phyloP scores from a whole-genome alignment of 2,113 vertebrate genomes.

The Sinocyclocheilus rhinocerous region DNA sequence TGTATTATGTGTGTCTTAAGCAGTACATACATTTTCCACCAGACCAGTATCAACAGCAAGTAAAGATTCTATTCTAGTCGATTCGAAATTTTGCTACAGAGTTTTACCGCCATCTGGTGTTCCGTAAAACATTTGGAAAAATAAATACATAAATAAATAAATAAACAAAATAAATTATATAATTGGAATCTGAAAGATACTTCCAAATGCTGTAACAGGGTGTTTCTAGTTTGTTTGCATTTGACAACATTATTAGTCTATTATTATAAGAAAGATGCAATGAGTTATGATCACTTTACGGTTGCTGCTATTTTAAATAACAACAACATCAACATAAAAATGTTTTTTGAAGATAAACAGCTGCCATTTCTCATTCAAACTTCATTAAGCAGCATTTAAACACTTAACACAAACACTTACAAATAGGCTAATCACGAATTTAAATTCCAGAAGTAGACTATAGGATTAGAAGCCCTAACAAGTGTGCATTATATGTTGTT shows the following conservation, averaged over 20 bases:
- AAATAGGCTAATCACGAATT: not conserved
- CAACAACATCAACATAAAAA: not conserved
- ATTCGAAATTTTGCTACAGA: not conserved
- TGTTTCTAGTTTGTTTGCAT: not conserved
- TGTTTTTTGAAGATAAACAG: too few species aligned
- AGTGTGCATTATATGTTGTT: not conserved
- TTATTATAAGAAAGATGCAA: not conserved
- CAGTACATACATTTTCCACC: not conserved
- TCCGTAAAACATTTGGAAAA: not conserved
- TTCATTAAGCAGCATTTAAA: not conserved
- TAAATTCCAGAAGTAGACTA: not conserved
- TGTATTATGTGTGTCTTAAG: not conserved
- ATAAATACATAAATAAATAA: too few species aligned
- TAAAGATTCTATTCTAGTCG: not conserved
- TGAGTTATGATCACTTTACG: not conserved
- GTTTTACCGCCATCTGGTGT: conserved; percentile 65
- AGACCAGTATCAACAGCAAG: not conserved
- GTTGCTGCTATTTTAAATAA: not conserved
- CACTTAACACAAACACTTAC: not conserved
- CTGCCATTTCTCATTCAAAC: not conserved
- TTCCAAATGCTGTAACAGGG: not conserved
- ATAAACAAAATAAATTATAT: not conserved
- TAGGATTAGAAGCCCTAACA: not conserved
- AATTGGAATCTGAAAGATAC: not conserved
- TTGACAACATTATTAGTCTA: not conserved